Evolutionary conservation across 2,888 invertebrate species (phyloP).

Genomic region (Sinotaia quadrata): DNA sequence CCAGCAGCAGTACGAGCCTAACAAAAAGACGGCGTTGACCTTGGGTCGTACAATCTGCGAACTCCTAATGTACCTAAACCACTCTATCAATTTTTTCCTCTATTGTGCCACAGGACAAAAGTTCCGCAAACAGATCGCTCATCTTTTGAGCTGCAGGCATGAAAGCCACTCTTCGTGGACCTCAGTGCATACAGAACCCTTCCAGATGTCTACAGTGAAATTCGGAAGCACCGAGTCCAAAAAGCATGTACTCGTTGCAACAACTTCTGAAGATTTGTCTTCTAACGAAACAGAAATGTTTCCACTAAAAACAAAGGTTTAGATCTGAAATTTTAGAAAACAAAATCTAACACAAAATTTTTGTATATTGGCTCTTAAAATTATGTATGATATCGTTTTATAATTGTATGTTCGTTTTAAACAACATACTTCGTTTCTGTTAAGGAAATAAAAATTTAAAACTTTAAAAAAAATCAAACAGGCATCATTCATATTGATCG

Average conservation of each 20-base stretch:
- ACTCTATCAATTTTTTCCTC: slow-evolving; percentile 67
- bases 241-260: neutral
- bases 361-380: too few species aligned
- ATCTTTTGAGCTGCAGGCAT: slow-evolving; percentile 45
- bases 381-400: too few species aligned
- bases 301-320: neutral
- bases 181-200: slow-evolving; percentile 59
- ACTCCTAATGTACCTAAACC: slow-evolving; percentile 68
- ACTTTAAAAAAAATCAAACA: too few species aligned
- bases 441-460: too few species aligned
- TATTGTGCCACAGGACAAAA: slow-evolving; percentile 64
- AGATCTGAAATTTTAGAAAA: neutral
- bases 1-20: slow-evolving; percentile 29
- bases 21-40: slow-evolving; percentile 40
- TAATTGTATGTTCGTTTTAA: too few species aligned
- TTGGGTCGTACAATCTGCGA: slow-evolving; percentile 60
- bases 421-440: too few species aligned
- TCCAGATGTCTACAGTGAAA: neutral
- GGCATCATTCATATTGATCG: too few species aligned
- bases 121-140: slow-evolving; percentile 53
- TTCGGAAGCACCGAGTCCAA: neutral
- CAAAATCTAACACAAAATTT: too few species aligned
- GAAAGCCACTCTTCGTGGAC: slow-evolving; percentile 52
- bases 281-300: neutral
- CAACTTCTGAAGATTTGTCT: neutral